Conservation (phyloP, 1,140 invertebrate species). For the Oreohelix idahoensis region DNA sequence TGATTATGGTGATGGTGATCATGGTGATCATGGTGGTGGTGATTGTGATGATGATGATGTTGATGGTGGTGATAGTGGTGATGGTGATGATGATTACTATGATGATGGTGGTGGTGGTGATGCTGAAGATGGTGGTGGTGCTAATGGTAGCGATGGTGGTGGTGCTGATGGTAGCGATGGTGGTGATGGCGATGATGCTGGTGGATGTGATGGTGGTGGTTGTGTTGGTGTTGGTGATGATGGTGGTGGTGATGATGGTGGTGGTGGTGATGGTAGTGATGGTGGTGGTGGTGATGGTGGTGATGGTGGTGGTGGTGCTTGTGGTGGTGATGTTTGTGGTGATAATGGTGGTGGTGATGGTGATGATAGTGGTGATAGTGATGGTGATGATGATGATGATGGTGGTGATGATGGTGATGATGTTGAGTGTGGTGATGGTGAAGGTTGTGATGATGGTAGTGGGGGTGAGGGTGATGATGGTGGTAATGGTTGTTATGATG, state of each 20-base stretch:
- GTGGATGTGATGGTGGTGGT: too few relatives aligned
- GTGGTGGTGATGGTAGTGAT: conserved; percentile 16
- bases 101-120: conserved; percentile 1
- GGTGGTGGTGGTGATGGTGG: not conserved
- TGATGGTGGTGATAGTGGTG: too few relatives aligned
- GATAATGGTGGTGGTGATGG: not conserved
- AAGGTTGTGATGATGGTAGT: not conserved
- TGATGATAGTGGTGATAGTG: not conserved
- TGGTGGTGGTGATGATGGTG: not conserved
- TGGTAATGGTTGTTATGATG: not conserved
- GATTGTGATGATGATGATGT: too few relatives aligned
- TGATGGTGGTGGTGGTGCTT: too few relatives aligned
- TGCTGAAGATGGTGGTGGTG: too few relatives aligned
- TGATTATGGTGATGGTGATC: too few relatives aligned
- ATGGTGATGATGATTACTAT: too few relatives aligned
- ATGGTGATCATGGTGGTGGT: too few relatives aligned
- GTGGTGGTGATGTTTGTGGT: too few relatives aligned
- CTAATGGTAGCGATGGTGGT: too few relatives aligned
- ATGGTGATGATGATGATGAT: conserved; percentile 38
- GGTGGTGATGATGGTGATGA: conserved; percentile 32
- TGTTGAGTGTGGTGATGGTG: not conserved
- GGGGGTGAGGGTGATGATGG: not conserved
- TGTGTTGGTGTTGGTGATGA: too few relatives aligned
- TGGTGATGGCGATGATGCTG: not conserved
- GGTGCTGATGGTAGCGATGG: too few relatives aligned